These are phyloP conservation scores for Mnemiopsis leidyi DNA, from an alignment of 37 sponge, comb jelly and placozoan species.

Conservation along the genomic window DNA sequence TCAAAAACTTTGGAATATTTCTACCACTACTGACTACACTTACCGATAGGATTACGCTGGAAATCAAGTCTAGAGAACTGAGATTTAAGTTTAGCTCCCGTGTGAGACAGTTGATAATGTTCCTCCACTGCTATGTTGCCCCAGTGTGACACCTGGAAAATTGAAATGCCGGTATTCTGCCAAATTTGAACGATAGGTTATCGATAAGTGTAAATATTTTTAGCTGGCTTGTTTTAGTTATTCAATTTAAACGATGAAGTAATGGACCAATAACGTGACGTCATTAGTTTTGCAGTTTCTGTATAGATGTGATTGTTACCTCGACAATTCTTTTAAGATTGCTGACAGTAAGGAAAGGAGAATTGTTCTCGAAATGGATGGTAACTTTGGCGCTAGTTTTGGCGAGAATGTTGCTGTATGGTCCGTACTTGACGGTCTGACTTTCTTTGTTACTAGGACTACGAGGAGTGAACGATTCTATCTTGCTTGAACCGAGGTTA, in stretches of 20 bases:
- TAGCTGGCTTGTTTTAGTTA: no score
- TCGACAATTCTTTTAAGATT: slow-evolving; percentile 79
- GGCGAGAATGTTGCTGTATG: slow-evolving; percentile 71
- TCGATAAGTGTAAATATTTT: no score
- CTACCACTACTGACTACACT: no score
- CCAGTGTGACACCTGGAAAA: slow-evolving; percentile 83
- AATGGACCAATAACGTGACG: no score
- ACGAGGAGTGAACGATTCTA: slow-evolving; percentile 79
- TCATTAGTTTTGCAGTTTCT: no score
- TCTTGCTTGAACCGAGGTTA: slow-evolving; percentile 70
- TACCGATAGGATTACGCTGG: slow-evolving; percentile 85
- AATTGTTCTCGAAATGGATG: slow-evolving; percentile 90
- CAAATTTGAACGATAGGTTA: no score
- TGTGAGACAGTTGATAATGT: slow-evolving; percentile 76
- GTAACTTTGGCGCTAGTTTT: slow-evolving; percentile 67
- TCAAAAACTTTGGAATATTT: no score
- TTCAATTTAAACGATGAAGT: no score
- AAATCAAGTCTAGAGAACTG: slow-evolving; percentile 76
- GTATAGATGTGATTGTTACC: no score
- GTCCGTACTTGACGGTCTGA: slow-evolving; percentile 81
- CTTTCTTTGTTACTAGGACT: slow-evolving; percentile 75
- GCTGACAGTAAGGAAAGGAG: slow-evolving; percentile 79
- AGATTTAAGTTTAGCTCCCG: slow-evolving; percentile 70
- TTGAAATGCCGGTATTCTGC: no score
- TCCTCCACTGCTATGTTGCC: slow-evolving; percentile 97